phyloP scores from a whole-genome alignment of 2,113 vertebrate genomes.

The Dicerorhinus sumatrensis region DNA sequence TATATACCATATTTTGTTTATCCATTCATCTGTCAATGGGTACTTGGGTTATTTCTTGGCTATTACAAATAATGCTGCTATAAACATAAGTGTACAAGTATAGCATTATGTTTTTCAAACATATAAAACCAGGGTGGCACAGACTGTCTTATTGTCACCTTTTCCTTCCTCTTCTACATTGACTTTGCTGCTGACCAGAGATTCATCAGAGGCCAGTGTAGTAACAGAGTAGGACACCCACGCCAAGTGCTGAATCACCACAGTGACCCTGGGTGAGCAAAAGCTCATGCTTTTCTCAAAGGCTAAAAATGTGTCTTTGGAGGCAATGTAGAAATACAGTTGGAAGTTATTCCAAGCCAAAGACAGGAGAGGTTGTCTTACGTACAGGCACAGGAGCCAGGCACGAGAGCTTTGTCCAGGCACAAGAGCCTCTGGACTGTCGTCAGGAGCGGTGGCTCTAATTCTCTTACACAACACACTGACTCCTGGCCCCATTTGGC shows the following conservation, averaged over 20 bases:
- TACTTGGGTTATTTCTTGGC: not conserved
- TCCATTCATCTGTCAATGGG: not conserved
- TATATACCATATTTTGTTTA: not conserved
- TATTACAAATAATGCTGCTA: not conserved
- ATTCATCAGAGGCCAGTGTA: not conserved
- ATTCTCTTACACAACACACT: not conserved
- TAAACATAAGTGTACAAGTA: not conserved
- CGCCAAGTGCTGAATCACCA: not conserved
- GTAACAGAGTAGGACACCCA: not conserved
- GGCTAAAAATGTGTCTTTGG: not conserved
- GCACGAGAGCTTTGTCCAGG: not conserved
- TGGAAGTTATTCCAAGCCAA: not conserved
- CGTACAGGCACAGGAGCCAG: not conserved
- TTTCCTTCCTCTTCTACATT: not conserved
- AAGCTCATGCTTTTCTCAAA: not conserved
- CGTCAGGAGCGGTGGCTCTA: not conserved
- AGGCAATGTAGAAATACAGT: not conserved
- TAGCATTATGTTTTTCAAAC: not conserved
- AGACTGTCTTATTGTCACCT: not conserved
- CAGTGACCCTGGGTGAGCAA: not conserved
- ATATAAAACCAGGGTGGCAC: not conserved
- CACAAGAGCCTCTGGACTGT: not conserved
- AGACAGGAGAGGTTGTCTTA: not conserved
- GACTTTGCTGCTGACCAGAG: not conserved
- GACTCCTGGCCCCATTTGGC: conserved; percentile 16